Evolutionary conservation across 2,888 invertebrate species (phyloP).

Genomic region (Caenorhabditis sp.): DNA sequence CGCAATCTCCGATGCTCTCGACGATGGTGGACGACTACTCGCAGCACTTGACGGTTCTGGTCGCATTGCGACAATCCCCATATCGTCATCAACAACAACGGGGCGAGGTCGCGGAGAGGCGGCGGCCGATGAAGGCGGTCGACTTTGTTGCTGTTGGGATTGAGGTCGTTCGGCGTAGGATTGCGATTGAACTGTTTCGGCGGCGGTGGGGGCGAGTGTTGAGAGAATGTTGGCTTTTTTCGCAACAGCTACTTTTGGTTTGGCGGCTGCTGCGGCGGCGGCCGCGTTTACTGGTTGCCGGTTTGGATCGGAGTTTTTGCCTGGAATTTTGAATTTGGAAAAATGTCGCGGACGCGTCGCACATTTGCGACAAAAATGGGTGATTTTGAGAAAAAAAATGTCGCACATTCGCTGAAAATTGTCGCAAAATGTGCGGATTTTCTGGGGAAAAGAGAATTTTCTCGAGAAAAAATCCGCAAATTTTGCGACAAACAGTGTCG

Average conservation of each 20-base stretch:
- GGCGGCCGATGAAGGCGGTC: slow-evolving; percentile 28
- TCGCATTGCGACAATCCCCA: slow-evolving; percentile 61
- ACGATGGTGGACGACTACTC: slow-evolving; percentile 32
- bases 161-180: slow-evolving; percentile 35
- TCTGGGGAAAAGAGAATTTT: no score
- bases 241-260: slow-evolving; percentile 68
- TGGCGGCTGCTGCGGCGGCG: slow-evolving; percentile 66
- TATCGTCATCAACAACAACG: slow-evolving; percentile 65
- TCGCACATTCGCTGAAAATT: no score
- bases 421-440: neutral
- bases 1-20: slow-evolving; percentile 44
- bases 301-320: slow-evolving; percentile 48
- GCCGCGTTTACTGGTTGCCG: slow-evolving; percentile 80
- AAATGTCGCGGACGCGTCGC: no score
- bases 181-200: slow-evolving; percentile 26
- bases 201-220: slow-evolving; percentile 67
- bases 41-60: slow-evolving; percentile 23
- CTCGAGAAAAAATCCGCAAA: no score
- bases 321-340: neutral
- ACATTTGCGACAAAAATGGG: no score
- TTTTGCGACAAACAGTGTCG: no score
- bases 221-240: slow-evolving; percentile 72
- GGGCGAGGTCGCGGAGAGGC: slow-evolving; percentile 42
- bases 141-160: slow-evolving; percentile 5
- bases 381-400: no score